phyloP scores from a whole-genome alignment of 1,140 invertebrate species.

The Drosophila orena region DNA sequence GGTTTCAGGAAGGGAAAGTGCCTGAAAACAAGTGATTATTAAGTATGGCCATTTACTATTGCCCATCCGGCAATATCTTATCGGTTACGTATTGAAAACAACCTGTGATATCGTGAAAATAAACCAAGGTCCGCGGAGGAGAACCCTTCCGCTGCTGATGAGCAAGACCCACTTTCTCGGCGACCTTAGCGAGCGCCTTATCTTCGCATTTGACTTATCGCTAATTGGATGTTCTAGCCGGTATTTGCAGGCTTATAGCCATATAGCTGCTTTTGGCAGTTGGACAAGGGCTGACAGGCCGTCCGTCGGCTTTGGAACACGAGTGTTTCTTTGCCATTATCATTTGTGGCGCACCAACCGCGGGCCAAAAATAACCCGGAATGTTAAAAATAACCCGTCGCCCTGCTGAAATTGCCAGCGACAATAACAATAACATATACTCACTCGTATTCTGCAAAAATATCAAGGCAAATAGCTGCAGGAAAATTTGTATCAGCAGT shows the following conservation, averaged over 20 bases:
- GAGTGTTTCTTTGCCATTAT: conserved; percentile 22
- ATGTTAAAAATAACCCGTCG: conserved; percentile 57
- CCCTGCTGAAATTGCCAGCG: conserved; percentile 48
- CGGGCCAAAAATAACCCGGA: conserved; percentile 45
- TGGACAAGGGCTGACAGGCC: conserved; percentile 6
- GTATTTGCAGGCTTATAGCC: conserved; percentile 22
- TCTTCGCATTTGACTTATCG: conserved; percentile 5
- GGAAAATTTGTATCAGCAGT: conserved; percentile 50
- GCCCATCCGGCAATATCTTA: conserved; percentile 21
- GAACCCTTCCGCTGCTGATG: neutral
- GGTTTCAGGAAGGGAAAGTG: conserved; percentile 6
- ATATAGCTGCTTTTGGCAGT: neutral
- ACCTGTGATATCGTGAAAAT: conserved; percentile 4
- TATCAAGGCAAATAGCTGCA: conserved; percentile 45
- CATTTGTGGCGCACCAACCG: conserved; percentile 42
- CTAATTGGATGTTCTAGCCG: conserved; percentile 10
- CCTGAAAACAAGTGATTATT: conserved; percentile 1
- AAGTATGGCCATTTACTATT: conserved; percentile 13
- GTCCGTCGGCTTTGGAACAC: conserved; percentile 1
- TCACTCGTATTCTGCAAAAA: conserved; percentile 55
- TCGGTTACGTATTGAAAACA: conserved; percentile 22
- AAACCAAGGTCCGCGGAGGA: conserved; percentile 20
- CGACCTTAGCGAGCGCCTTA: neutral
- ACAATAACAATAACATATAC: conserved; percentile 6
- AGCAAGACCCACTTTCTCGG: conserved; percentile 37